Percentiles rank a stretch among this genome's conserved stretches.
Conservation (phyloP, 2,797 vertebrate species). For the Poeciliopsis turneri region DNA sequence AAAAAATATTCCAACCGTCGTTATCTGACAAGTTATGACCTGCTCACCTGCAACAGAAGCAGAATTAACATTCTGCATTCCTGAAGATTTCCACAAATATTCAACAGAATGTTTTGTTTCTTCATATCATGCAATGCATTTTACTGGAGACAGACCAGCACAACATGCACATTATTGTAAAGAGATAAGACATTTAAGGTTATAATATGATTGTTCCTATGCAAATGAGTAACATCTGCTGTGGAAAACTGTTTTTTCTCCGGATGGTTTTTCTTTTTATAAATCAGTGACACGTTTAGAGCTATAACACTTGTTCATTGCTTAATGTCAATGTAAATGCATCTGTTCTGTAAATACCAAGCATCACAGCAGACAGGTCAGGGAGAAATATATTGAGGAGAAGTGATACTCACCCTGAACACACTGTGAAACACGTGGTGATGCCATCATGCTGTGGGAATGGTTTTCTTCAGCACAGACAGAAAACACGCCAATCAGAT, state of each 20-base stretch:
- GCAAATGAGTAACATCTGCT: not conserved
- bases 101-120: not conserved
- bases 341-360: not conserved
- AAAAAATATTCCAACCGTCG: not conserved
- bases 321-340: not conserved
- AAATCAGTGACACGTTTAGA: not conserved
- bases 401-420: not conserved
- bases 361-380: not conserved
- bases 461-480: not conserved
- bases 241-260: not conserved
- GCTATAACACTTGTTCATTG: not conserved
- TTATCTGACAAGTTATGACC: not conserved
- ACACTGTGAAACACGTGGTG: not conserved
- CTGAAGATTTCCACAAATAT: constrained; percentile 3
- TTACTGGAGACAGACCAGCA: not conserved
- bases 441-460: not conserved
- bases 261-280: not conserved
- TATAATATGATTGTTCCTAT: not conserved
- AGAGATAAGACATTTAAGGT: not conserved
- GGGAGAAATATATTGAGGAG: not conserved
- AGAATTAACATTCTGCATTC: not conserved
- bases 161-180: too few species aligned
- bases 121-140: not conserved
- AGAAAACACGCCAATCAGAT: not conserved
- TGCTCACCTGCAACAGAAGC: not conserved